A percentile compares a stretch with the other conserved stretches of the same genome.
Evolutionary conservation across 1,140 invertebrate species (phyloP).

Genomic region (Riptortus pedestris): DNA sequence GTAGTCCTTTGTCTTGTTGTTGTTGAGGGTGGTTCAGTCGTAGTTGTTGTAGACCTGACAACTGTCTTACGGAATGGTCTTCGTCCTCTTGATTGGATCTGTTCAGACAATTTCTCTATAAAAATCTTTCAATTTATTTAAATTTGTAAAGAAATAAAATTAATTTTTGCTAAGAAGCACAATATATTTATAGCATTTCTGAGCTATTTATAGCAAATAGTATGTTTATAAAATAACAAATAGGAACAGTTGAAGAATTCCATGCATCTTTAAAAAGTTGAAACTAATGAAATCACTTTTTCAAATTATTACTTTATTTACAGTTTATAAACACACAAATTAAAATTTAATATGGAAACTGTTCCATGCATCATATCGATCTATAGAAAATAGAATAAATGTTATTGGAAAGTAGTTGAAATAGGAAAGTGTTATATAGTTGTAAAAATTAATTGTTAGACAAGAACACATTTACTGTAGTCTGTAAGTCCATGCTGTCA

Average conservation of each 20-base stretch:
- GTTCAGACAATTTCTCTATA: neutral
- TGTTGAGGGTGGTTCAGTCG: conserved; percentile 13
- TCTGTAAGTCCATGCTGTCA: conserved; percentile 1
- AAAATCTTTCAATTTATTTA: neutral
- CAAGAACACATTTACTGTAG: neutral
- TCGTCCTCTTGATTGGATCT: conserved; percentile 16
- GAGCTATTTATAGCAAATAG: no score
- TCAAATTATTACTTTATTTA: conserved; percentile 9
- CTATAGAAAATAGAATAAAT: neutral
- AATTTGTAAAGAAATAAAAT: neutral
- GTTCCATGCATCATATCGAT: conserved; percentile 4
- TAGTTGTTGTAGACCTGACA: conserved; percentile 12
- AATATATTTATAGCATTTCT: no score
- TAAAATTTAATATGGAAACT: neutral
- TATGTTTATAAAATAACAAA: no score
- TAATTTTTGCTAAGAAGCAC: conserved; percentile 4
- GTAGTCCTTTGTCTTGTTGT: conserved; percentile 19
- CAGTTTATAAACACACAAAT: conserved; percentile 11
- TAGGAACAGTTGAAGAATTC: no score
- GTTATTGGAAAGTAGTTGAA: conserved; percentile 7
- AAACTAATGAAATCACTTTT: no score
- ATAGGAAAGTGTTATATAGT: conserved; percentile 5
- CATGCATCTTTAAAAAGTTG: no score
- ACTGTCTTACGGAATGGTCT: conserved; percentile 22
- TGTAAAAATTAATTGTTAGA: conserved; percentile 3